Conservation (phyloP, 1,140 invertebrate genomes). For the Mercenaria mercenaria region DNA sequence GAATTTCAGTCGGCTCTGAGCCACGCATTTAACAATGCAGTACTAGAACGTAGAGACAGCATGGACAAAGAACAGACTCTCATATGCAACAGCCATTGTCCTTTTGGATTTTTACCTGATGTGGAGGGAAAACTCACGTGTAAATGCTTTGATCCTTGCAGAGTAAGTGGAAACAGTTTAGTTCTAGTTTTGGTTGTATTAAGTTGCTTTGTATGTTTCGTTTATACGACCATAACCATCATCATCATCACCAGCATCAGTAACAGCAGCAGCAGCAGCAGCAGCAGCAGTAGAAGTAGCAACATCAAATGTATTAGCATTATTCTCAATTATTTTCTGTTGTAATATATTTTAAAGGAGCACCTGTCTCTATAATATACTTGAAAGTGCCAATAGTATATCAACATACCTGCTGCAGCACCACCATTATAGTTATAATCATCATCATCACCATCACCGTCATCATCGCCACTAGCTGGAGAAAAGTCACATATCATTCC, state of each 20-base stretch:
- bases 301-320: too few relatives aligned
- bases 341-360: too few relatives aligned
- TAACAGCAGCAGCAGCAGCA: too few relatives aligned
- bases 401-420: too few relatives aligned
- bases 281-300: too few relatives aligned
- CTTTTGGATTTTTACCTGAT: conserved; percentile 62
- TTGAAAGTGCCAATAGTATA: too few relatives aligned
- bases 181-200: too few relatives aligned
- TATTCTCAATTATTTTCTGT: too few relatives aligned
- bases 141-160: conserved; percentile 63
- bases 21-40: background rate
- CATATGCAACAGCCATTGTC: conserved; percentile 47
- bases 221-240: background rate
- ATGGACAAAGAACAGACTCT: conserved; percentile 29
- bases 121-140: conserved; percentile 60
- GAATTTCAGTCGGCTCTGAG: conserved; percentile 13
- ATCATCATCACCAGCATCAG: background rate
- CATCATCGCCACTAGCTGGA: background rate
- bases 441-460: background rate
- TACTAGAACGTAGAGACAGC: background rate
- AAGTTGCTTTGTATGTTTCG: too few relatives aligned
- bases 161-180: conserved; percentile 30
- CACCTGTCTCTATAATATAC: too few relatives aligned
- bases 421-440: background rate
- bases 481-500: too few relatives aligned